Percentiles rank a stretch among this genome's conserved stretches.
These are phyloP conservation scores for Ceratosolen fusciceps DNA, from an alignment of 1,140 invertebrate species.

Conservation along the genomic window DNA sequence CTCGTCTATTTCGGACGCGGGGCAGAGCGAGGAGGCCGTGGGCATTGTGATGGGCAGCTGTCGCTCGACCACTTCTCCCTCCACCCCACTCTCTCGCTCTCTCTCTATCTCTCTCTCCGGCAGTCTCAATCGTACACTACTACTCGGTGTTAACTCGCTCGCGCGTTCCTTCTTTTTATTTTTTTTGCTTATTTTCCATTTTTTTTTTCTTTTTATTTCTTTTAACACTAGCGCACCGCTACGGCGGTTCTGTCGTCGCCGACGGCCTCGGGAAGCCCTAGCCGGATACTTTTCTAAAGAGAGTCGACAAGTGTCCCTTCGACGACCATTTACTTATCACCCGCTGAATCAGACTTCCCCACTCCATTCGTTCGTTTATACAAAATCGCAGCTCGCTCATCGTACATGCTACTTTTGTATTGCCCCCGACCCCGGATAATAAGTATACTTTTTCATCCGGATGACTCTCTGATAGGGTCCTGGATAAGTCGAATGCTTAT, in stretches of 20 bases:
- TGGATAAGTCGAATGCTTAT: too few species aligned
- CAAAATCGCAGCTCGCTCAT: too few species aligned
- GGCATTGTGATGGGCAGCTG: not conserved
- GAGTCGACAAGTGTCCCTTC: not conserved
- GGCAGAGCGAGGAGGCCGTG: not conserved
- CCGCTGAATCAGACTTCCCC: too few species aligned
- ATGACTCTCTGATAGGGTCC: too few species aligned
- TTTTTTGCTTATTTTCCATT: not conserved
- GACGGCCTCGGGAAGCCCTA: conserved; percentile 2
- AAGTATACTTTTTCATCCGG: too few species aligned
- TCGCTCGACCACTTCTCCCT: not conserved
- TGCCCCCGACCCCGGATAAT: too few species aligned
- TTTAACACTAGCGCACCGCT: not conserved
- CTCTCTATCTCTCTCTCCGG: not conserved
- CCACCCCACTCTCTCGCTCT: not conserved
- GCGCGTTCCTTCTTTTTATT: too few species aligned
- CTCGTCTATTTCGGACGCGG: conserved; percentile 11
- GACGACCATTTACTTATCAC: not conserved
- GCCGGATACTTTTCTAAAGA: not conserved
- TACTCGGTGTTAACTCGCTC: too few species aligned
- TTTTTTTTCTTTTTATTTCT: not conserved
- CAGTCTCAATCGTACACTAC: not conserved
- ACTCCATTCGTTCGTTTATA: too few species aligned
- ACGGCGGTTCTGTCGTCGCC: not conserved
- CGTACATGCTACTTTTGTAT: too few species aligned